phyloP scores from a whole-genome alignment of 2,888 invertebrate genomes.

The Acronicta alni region DNA sequence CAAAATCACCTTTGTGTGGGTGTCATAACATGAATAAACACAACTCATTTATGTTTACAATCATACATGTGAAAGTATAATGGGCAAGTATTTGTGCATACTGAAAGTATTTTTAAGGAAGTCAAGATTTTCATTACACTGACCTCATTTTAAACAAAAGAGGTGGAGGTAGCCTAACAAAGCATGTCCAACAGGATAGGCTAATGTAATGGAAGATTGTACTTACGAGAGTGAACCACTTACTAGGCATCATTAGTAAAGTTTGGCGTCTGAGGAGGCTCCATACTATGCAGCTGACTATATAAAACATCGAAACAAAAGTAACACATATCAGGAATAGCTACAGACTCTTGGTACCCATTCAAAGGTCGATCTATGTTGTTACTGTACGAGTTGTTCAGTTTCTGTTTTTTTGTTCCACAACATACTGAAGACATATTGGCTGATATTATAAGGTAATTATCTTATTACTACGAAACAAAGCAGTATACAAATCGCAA shows the following conservation, averaged over 20 bases:
- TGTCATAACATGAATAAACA: conserved; percentile 25
- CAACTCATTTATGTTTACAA: conserved; percentile 31
- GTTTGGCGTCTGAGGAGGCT: conserved; percentile 96
- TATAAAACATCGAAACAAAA: conserved; percentile 99
- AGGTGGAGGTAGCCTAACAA: conserved; percentile 62
- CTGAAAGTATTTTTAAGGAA: conserved; percentile 29
- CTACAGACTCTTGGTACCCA: conserved; percentile 90
- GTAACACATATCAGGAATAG: conserved; percentile 98
- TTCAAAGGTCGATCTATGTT: conserved; percentile 90
- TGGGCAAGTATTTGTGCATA: conserved; percentile 14
- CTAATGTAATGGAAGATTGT: conserved; percentile 30
- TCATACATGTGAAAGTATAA: conserved; percentile 50
- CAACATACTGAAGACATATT: conserved; percentile 97
- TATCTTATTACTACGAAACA: conserved; percentile 64
- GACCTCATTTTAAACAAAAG: conserved; percentile 73
- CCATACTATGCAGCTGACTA: conserved; percentile 97
- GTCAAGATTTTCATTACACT: conserved; percentile 48
- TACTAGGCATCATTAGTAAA: conserved; percentile 99
- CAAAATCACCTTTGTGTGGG: conserved; percentile 40
- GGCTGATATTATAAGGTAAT: conserved; percentile 61
- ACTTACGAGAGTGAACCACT: conserved; percentile 77
- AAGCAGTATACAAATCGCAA: conserved; percentile 72
- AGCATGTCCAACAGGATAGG: conserved; percentile 53
- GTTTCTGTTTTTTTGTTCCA: conserved; percentile 97
- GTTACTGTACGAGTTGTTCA: conserved; percentile 91